phyloP scores from a whole-genome alignment of 1,140 invertebrate species.

The Trissolcus basalis region DNA sequence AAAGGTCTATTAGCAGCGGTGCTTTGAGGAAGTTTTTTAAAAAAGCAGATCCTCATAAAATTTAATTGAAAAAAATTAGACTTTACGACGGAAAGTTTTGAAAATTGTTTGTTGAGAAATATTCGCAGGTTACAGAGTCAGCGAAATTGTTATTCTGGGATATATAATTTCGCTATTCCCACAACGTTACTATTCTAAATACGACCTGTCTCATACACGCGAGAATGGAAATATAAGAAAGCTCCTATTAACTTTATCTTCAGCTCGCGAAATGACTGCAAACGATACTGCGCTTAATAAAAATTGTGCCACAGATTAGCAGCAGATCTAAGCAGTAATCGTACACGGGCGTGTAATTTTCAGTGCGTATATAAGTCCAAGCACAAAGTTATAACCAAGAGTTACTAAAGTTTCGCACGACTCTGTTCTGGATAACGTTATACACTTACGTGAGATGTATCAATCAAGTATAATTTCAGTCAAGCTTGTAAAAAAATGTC shows the following conservation, averaged over 20 bases:
- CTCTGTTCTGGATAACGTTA: constrained; percentile 16
- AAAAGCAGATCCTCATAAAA: too few relatives aligned
- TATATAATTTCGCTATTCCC: too few relatives aligned
- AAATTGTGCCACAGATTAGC: constrained; percentile 26
- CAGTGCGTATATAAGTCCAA: constrained; percentile 26
- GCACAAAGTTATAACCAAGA: constrained; percentile 11
- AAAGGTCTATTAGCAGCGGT: too few relatives aligned
- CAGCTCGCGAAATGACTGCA: neutral
- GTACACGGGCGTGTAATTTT: constrained; percentile 24
- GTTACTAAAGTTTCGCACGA: constrained; percentile 33
- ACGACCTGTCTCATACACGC: neutral
- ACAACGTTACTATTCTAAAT: too few relatives aligned
- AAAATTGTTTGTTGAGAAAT: too few relatives aligned
- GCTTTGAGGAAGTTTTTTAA: too few relatives aligned
- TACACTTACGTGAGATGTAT: constrained; percentile 15
- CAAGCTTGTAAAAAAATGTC: neutral
- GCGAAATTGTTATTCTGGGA: too few relatives aligned
- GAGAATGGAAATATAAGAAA: neutral
- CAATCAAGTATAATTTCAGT: constrained; percentile 11
- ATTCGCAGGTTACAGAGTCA: too few relatives aligned
- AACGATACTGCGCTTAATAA: neutral
- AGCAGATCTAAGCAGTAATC: constrained; percentile 27
- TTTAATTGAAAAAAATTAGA: too few relatives aligned
- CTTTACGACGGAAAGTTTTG: too few relatives aligned
- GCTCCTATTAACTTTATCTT: neutral